phyloP scores from a whole-genome alignment of 2,113 vertebrate genomes.

The Eublepharis macularius region DNA sequence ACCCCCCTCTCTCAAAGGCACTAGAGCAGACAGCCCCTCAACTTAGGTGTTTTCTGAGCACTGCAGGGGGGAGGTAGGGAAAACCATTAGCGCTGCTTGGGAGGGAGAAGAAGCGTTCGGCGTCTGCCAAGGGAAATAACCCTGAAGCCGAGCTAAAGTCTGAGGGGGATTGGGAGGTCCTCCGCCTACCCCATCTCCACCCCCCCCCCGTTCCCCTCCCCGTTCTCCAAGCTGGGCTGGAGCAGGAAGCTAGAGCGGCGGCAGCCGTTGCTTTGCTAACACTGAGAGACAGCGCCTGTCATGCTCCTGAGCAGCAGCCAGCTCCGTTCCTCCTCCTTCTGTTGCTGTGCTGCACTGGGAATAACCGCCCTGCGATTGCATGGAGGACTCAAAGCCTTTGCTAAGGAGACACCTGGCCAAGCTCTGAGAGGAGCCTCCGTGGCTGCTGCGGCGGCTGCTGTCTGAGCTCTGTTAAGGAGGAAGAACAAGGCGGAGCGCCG shows the following conservation, averaged over 20 bases:
- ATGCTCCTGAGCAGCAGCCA: conserved; percentile 10
- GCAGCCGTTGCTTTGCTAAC: not conserved
- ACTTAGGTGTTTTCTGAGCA: not conserved
- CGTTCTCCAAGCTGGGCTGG: not conserved
- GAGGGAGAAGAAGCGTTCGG: too few relatives aligned
- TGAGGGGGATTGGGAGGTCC: not conserved
- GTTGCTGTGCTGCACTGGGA: conserved; percentile 13
- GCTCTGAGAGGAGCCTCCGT: not conserved
- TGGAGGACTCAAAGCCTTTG: conserved; percentile 13
- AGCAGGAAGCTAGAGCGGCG: not conserved
- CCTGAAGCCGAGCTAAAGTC: not conserved
- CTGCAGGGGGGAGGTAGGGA: not conserved
- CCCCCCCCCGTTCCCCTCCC: not conserved
- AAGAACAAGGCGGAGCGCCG: not conserved
- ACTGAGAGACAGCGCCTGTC: conserved; percentile 14
- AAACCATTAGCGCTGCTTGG: not conserved
- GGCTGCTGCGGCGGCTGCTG: not conserved
- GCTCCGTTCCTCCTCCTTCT: not conserved
- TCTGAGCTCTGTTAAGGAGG: conserved; percentile 13
- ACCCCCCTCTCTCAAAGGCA: not conserved
- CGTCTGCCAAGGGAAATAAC: not conserved
- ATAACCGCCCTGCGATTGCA: not conserved
- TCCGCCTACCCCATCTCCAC: not conserved
- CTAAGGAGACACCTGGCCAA: not conserved
- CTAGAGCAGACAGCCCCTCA: not conserved